Evolutionary conservation across 2,113 vertebrate species (phyloP), one percentile per base, ranked within the genome.

Genomic region (Callipepla squamata): DNA sequence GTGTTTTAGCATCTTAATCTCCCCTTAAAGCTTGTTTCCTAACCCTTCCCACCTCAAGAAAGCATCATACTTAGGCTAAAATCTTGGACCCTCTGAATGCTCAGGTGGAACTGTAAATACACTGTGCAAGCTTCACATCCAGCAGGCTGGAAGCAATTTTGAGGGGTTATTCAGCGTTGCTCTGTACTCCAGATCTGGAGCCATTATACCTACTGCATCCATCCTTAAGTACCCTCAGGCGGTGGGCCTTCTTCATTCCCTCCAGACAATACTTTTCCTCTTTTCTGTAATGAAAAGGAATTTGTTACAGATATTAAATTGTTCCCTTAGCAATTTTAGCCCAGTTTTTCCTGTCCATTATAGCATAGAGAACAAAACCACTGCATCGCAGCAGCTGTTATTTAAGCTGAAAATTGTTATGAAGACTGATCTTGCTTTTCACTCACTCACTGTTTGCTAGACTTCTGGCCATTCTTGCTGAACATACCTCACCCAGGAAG

Each of bases 51-150:
- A 45, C n/a, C 69, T 50, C 51, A 80, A 69, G 55, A 86, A 47
- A 13, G 21, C 30, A 70, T 13, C 34, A 21, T n/a, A 36, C 3
- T 12, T 45, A 26, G 32, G 73, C 73, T 74, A 25, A 90, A 88
- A 34, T 67, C 65, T 28, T 53, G 50, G 11, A 25, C 28, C 21
- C 7, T 86, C 14, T 0, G 0, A 38, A 55, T 65, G 44, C 12
- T 13, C 14, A 65, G 32, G 28, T 7, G 15, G 80, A 82, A n/a
- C 28, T 67, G 1, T 25, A 17, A 48, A 17, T 20, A 34, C 34
- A 19, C 12, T 58, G 13, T 2, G 1, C 0, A 0, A 50, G 16
- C 28, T 42, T 58, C 0, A 0, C 28, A 80, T 53, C 11, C 17
- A 38, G n/a, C 32, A 63, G 87, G 11, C 42, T 85, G 50, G 65